Conservation (phyloP, 1,140 invertebrate genomes). For the Metopolophium dirhodum region DNA sequence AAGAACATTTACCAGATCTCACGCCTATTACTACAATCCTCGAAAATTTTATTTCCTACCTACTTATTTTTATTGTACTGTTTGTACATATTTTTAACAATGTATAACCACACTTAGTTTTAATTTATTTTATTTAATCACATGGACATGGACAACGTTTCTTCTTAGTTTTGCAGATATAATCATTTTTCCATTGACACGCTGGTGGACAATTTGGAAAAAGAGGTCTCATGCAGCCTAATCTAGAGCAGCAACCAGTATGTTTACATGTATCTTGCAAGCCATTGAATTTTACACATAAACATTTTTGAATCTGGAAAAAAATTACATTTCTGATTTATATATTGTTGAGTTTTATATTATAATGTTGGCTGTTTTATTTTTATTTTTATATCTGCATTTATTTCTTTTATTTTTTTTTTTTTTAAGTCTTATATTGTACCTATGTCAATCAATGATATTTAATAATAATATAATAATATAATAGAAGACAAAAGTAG, state of each 20-base stretch:
- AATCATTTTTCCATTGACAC: background rate
- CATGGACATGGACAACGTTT: background rate
- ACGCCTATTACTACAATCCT: background rate
- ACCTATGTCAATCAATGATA: background rate
- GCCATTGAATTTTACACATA: slow-evolving; percentile 21
- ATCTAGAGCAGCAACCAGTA: background rate
- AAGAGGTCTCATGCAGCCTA: background rate
- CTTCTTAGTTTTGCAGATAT: background rate
- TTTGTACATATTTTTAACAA: background rate
- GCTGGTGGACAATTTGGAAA: slow-evolving; percentile 6
- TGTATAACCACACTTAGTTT: background rate
- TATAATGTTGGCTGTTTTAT: background rate
- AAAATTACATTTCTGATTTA: background rate
- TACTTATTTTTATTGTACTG: background rate
- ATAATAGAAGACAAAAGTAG: no score
- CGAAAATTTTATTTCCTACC: no score
- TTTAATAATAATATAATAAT: background rate
- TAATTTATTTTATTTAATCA: background rate
- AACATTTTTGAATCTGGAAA: slow-evolving; percentile 17
- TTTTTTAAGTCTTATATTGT: background rate
- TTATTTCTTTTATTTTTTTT: background rate
- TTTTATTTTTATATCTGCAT: no score
- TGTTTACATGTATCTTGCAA: slow-evolving; percentile 27
- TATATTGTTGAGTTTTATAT: background rate
- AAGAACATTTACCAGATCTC: background rate